phyloP scores from a whole-genome alignment of 1,140 invertebrate genomes.

The Achatina immaculata region DNA sequence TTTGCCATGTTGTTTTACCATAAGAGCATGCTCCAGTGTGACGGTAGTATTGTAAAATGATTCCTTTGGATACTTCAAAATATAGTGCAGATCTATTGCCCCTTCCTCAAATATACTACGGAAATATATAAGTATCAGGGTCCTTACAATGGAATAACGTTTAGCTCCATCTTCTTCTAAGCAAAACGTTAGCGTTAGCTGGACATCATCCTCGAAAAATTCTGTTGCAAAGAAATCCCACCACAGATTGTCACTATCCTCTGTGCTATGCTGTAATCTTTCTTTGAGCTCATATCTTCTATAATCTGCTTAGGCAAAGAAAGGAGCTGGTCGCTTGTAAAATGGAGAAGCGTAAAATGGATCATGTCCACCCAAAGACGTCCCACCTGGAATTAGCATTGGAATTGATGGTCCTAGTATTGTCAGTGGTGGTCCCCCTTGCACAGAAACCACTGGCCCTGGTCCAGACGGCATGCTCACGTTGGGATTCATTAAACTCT shows the following conservation, averaged over 20 bases:
- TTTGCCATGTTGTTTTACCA: slow-evolving; percentile 79
- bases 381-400: neutral
- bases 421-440: neutral
- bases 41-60: slow-evolving; percentile 98
- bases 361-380: too few species aligned
- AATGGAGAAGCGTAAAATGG: slow-evolving; percentile 56
- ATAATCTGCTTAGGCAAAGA: slow-evolving; percentile 96
- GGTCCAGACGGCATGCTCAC: slow-evolving; percentile 23
- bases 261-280: slow-evolving; percentile 93
- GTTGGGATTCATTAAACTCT: too few species aligned
- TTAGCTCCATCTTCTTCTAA: slow-evolving; percentile 98
- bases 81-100: slow-evolving; percentile 96
- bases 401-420: slow-evolving; percentile 19
- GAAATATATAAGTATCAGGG: slow-evolving; percentile 97
- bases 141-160: slow-evolving; percentile 97
- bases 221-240: slow-evolving; percentile 99
- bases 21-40: slow-evolving; percentile 90
- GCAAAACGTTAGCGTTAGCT: slow-evolving; percentile 94
- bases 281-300: slow-evolving; percentile 98
- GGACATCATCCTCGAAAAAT: slow-evolving; percentile 99
- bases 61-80: slow-evolving; percentile 96
- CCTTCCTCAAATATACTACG: slow-evolving; percentile 99
- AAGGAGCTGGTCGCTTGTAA: slow-evolving; percentile 84
- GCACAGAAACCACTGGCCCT: slow-evolving; percentile 18
- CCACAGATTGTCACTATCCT: slow-evolving; percentile 98